A percentile compares a stretch with the other conserved stretches of the same genome.
These are phyloP conservation scores for Spheniscus mendiculus DNA, from an alignment of 2,113 vertebrate genomes.

Conservation along the genomic window DNA sequence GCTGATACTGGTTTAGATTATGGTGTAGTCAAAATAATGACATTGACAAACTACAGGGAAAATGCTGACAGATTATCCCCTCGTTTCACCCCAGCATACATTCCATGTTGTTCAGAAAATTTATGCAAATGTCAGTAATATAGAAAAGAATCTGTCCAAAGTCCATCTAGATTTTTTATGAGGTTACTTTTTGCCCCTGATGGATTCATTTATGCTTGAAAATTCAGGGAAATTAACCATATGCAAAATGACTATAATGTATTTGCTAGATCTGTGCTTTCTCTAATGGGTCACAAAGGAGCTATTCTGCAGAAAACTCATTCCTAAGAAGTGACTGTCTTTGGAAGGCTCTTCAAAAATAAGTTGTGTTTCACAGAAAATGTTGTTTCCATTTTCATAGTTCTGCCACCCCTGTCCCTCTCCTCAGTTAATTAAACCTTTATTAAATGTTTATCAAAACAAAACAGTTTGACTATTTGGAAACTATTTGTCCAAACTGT, in stretches of 20 bases:
- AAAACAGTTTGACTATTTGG: background rate
- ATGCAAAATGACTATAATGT: background rate
- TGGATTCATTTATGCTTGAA: background rate
- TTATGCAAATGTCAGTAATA: background rate
- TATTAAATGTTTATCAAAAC: background rate
- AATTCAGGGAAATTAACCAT: background rate
- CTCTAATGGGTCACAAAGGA: background rate
- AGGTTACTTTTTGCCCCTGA: background rate
- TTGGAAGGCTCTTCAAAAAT: background rate
- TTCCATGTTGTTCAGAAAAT: background rate
- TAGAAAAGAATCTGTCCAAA: background rate
- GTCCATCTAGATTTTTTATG: background rate
- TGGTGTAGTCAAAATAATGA: background rate
- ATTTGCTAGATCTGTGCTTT: background rate
- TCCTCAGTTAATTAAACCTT: slow-evolving; percentile 22
- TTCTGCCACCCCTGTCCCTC: background rate
- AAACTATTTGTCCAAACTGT: background rate
- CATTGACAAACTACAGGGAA: background rate
- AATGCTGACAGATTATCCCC: background rate
- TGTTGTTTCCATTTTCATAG: background rate
- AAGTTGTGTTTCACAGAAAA: background rate
- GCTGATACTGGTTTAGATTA: background rate
- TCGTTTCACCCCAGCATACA: background rate
- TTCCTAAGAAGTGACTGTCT: background rate
- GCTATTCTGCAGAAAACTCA: background rate